These are phyloP conservation scores for Lepidochrysops patricia DNA, from an alignment of 2,888 invertebrate species.

Conservation along the genomic window DNA sequence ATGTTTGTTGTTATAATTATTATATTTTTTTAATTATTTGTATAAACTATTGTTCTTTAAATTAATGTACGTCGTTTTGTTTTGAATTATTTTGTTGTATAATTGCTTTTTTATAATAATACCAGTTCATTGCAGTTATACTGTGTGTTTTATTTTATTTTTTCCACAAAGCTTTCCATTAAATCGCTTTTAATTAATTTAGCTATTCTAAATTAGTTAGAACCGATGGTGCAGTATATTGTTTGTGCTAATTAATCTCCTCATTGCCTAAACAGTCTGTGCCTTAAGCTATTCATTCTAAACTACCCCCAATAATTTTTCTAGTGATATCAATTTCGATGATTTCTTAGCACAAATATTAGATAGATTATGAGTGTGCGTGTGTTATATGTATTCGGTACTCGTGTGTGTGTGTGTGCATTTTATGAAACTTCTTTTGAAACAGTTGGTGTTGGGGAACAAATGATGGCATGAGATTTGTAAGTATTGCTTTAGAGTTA, in stretches of 20 bases:
- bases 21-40: constrained; percentile 79
- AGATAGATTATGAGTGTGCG: constrained; percentile 40
- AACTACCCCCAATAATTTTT: constrained; percentile 16
- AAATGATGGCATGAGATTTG: constrained; percentile 51
- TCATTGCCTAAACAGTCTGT: constrained; percentile 27
- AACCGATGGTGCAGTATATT: constrained; percentile 34
- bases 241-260: constrained; percentile 59
- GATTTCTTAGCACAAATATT: constrained; percentile 55
- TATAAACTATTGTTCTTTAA: constrained; percentile 83
- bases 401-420: constrained; percentile 48
- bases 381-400: constrained; percentile 30
- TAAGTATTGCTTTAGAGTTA: constrained; percentile 56
- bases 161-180: constrained; percentile 39
- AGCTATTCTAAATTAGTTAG: constrained; percentile 37
- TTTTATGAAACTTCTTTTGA: constrained; percentile 41
- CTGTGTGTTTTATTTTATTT: constrained; percentile 75
- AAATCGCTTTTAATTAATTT: constrained; percentile 38
- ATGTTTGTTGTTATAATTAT: constrained; percentile 77
- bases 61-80: constrained; percentile 85
- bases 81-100: constrained; percentile 84
- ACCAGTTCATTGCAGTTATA: constrained; percentile 83
- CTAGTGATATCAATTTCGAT: neutral
- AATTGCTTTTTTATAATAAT: constrained; percentile 83
- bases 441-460: constrained; percentile 70
- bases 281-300: constrained; percentile 27